Evolutionary conservation across 1,140 invertebrate species (phyloP).

Genomic region (Patella vulgata): DNA sequence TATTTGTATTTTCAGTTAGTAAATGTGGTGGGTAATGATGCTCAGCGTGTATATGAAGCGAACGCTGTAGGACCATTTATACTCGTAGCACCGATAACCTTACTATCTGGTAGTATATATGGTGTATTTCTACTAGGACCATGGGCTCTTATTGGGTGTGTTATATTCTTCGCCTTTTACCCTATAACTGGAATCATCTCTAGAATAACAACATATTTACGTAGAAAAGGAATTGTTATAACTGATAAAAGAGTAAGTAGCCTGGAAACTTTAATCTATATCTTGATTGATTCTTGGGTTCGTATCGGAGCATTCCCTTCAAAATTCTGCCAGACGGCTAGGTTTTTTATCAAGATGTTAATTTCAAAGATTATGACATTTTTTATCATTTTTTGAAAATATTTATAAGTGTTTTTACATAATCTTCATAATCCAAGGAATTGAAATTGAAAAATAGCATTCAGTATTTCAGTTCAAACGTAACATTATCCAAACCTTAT

Average conservation of each 20-base stretch:
- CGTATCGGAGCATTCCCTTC: background rate
- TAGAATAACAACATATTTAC: conserved; percentile 44
- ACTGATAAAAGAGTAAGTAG: conserved; percentile 57
- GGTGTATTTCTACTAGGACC: conserved; percentile 73
- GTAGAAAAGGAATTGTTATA: conserved; percentile 48
- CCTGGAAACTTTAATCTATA: background rate
- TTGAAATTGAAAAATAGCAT: too few species aligned
- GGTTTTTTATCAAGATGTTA: too few species aligned
- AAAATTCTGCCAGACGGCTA: background rate
- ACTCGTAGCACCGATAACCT: conserved; percentile 74
- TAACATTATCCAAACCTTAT: too few species aligned
- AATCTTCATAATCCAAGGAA: too few species aligned
- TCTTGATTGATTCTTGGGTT: background rate
- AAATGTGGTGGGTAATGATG: conserved; percentile 78
- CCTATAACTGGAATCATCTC: conserved; percentile 72
- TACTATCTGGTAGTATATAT: conserved; percentile 72
- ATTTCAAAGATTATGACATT: too few species aligned
- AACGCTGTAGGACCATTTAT: conserved; percentile 73
- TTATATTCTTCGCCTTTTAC: conserved; percentile 75
- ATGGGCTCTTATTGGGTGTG: conserved; percentile 73
- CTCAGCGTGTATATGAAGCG: conserved; percentile 75
- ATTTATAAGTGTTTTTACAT: too few species aligned
- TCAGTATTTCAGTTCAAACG: too few species aligned
- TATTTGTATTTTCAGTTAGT: conserved; percentile 76
- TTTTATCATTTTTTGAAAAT: too few species aligned